phyloP scores from a whole-genome alignment of 2,113 vertebrate species.

The Plecturocebus donacophilus region DNA sequence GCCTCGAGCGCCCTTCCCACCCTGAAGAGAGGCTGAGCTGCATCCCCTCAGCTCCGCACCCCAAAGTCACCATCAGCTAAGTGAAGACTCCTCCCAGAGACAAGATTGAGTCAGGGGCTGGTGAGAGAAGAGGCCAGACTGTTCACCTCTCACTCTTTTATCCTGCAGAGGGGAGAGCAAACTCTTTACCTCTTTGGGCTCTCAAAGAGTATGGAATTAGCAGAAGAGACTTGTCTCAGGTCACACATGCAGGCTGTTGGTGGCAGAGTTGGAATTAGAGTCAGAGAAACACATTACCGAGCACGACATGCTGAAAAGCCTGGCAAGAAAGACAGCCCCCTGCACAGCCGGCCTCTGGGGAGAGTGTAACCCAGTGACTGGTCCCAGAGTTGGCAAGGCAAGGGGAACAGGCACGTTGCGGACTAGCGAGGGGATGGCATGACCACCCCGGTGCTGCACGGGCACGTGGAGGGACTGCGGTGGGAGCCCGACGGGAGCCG shows the following conservation, averaged over 20 bases:
- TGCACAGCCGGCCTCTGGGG: neutral
- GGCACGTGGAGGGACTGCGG: neutral
- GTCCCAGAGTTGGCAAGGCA: neutral
- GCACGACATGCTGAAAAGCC: neutral
- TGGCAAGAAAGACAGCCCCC: neutral
- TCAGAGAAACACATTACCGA: neutral
- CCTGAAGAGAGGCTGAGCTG: neutral
- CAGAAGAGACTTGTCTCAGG: neutral
- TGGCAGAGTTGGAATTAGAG: neutral
- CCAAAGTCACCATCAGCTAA: neutral
- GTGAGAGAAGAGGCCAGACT: neutral
- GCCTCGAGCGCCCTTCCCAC: neutral
- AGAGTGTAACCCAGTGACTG: no score
- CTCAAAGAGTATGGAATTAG: neutral
- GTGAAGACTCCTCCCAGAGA: neutral
- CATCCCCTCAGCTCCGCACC: neutral
- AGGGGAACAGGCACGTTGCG: neutral
- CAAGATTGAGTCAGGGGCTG: neutral
- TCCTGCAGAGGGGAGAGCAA: neutral
- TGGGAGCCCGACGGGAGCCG: neutral
- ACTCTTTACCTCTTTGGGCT: neutral
- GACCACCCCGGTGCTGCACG: no score
- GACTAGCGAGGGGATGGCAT: accelerated
- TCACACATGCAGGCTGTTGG: neutral
- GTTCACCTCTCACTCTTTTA: neutral